A percentile compares a stretch with the other conserved stretches of the same genome.
Conservation (phyloP, 30 jellyfish, hydroid and myxozoan species). For the Hydractinia symbiolongicarpus region DNA sequence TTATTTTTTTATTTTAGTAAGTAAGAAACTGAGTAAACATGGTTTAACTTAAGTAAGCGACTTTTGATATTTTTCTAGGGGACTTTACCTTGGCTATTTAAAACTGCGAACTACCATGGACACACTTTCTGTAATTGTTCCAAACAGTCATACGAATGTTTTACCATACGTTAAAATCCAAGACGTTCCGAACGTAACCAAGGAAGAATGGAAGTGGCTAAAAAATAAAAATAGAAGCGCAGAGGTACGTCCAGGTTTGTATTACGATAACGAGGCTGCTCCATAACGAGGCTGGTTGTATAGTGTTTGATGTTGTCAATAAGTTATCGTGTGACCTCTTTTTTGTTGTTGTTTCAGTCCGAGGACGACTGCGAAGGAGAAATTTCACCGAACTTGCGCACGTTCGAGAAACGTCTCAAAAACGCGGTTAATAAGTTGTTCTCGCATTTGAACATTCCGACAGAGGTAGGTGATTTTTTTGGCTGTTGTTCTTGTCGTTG, state of each 20-base stretch:
- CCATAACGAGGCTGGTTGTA: not conserved
- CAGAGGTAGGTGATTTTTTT: slow-evolving; percentile 56
- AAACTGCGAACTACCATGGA: slow-evolving; percentile 89
- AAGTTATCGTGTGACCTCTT: not conserved
- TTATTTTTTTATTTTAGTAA: not conserved
- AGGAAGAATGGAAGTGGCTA: slow-evolving; percentile 57
- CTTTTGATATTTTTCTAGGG: slow-evolving; percentile 39
- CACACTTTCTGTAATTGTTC: slow-evolving; percentile 88
- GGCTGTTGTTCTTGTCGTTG: not conserved
- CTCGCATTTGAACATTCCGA: slow-evolving; percentile 60
- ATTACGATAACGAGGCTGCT: not conserved
- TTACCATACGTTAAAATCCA: slow-evolving; percentile 85
- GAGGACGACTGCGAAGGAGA: not conserved
- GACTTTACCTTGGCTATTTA: slow-evolving; percentile 91
- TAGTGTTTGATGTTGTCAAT: not conserved
- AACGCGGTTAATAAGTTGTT: slow-evolving; percentile 62
- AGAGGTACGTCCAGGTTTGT: not conserved
- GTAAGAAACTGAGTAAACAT: not conserved
- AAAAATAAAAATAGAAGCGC: not conserved
- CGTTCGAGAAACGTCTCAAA: slow-evolving; percentile 24
- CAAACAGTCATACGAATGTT: slow-evolving; percentile 78
- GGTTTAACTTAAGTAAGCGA: not conserved
- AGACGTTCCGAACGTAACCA: slow-evolving; percentile 95
- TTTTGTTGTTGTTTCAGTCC: not conserved
- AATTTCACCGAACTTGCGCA: not conserved